phyloP scores from a whole-genome alignment of 2,888 invertebrate species.

The Archips crataeganus region DNA sequence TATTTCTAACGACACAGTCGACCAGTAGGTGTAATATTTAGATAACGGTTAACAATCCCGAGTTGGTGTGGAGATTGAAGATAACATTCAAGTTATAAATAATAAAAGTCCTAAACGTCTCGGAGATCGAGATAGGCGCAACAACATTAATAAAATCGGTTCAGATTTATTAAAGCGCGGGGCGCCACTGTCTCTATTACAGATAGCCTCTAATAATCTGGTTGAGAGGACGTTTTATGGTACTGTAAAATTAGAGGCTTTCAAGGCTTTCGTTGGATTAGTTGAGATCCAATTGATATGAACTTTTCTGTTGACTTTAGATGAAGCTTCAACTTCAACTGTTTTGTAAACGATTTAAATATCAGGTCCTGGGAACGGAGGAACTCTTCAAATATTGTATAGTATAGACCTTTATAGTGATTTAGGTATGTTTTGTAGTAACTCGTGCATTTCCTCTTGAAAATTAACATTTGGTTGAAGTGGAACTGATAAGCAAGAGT shows the following conservation, averaged over 20 bases:
- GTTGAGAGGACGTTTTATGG: slow-evolving; percentile 35
- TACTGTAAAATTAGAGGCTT: slow-evolving; percentile 34
- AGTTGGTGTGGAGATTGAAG: slow-evolving; percentile 57
- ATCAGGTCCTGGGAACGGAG: too few species aligned
- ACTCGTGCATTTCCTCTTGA: too few species aligned
- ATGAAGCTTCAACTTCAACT: neutral
- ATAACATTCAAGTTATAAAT: slow-evolving; percentile 76
- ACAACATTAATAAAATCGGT: slow-evolving; percentile 82
- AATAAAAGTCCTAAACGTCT: slow-evolving; percentile 80
- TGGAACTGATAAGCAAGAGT: too few species aligned
- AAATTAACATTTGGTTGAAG: too few species aligned
- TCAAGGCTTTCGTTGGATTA: neutral
- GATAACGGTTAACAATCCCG: slow-evolving; percentile 57
- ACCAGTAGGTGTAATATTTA: slow-evolving; percentile 42
- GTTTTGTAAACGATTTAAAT: neutral
- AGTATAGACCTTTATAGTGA: too few species aligned
- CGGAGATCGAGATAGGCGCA: slow-evolving; percentile 75
- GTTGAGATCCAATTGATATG: slow-evolving; percentile 8
- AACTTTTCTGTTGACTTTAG: neutral
- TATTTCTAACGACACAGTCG: slow-evolving; percentile 19
- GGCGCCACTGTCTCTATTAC: slow-evolving; percentile 80
- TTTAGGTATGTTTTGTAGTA: too few species aligned
- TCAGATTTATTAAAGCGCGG: slow-evolving; percentile 71
- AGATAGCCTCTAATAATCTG: slow-evolving; percentile 57
- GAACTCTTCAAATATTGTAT: too few species aligned